Percentiles rank a stretch among this genome's conserved stretches.
Conservation (phyloP, 2,797 vertebrate genomes). For the Pseudochromis fuscus region DNA sequence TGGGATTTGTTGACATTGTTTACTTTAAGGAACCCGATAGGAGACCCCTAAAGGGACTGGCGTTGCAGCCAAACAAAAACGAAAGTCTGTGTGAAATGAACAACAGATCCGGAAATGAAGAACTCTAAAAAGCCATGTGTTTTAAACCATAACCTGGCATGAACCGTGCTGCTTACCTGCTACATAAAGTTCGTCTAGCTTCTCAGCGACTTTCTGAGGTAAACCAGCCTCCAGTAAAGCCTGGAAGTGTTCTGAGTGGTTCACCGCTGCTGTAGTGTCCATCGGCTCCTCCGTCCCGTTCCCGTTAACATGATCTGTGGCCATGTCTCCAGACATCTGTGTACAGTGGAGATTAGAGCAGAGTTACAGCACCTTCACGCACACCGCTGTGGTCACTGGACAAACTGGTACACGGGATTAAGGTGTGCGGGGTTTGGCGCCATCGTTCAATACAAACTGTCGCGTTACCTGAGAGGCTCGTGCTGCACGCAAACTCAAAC, state of each 20-base stretch:
- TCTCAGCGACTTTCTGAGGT: constrained; percentile 97
- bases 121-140: no score
- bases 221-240: constrained; percentile 95
- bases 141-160: no score
- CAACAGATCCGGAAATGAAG: no score
- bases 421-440: constrained; percentile 27
- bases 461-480: no score
- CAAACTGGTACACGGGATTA: neutral
- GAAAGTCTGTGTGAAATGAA: no score
- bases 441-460: neutral
- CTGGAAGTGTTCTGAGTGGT: constrained; percentile 95
- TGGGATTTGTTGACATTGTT: no score
- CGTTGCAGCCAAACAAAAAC: no score
- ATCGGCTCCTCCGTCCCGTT: constrained; percentile 96
- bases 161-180: constrained; percentile 88
- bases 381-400: neutral
- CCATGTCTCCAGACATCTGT: constrained; percentile 97
- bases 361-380: neutral
- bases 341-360: constrained; percentile 80
- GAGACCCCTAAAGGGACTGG: no score
- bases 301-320: constrained; percentile 97
- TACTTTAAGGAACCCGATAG: no score
- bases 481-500: neutral
- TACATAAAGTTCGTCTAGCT: constrained; percentile 98
- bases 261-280: constrained; percentile 91